phyloP scores from a whole-genome alignment of 1,140 invertebrate species.

The Nixonia krombeini region DNA sequence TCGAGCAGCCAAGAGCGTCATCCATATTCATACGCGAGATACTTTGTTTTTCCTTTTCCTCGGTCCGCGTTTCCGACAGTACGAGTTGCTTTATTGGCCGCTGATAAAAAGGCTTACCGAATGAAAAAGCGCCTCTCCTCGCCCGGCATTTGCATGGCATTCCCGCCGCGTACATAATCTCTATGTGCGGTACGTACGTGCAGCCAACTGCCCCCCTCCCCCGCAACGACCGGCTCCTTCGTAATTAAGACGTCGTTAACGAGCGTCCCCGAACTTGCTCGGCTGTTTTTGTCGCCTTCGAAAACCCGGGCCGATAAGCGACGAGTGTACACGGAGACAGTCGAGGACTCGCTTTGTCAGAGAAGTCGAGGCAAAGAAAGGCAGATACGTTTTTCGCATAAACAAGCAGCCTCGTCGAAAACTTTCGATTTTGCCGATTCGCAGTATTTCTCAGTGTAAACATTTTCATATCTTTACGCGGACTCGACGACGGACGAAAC shows the following conservation, averaged over 20 bases:
- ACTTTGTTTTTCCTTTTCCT: slow-evolving; percentile 25
- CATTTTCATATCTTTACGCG: no score
- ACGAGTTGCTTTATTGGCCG: slow-evolving; percentile 44
- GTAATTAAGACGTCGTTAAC: slow-evolving; percentile 52
- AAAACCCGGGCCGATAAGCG: slow-evolving; percentile 43
- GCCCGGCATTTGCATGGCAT: slow-evolving; percentile 43
- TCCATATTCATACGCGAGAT: slow-evolving; percentile 42
- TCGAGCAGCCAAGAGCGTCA: slow-evolving; percentile 20
- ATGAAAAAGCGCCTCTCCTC: slow-evolving; percentile 20
- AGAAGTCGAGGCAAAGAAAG: no score
- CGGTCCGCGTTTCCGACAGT: slow-evolving; percentile 32
- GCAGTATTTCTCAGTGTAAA: no score
- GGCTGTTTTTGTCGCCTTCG: slow-evolving; percentile 32
- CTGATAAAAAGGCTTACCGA: slow-evolving; percentile 32
- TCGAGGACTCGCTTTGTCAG: slow-evolving; percentile 23
- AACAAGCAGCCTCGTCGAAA: no score
- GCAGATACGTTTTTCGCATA: no score
- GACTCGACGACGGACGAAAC: no score
- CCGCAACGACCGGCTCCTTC: background rate
- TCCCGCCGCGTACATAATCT: slow-evolving; percentile 19
- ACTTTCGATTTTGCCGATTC: no score
- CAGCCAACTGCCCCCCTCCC: slow-evolving; percentile 9
- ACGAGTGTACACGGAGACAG: slow-evolving; percentile 23
- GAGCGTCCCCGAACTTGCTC: slow-evolving; percentile 40
- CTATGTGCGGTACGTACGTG: slow-evolving; percentile 12